A percentile compares a stretch with the other conserved stretches of the same genome.
Evolutionary conservation across 2,888 invertebrate species (phyloP).

Genomic region (Hypena proboscidalis): DNA sequence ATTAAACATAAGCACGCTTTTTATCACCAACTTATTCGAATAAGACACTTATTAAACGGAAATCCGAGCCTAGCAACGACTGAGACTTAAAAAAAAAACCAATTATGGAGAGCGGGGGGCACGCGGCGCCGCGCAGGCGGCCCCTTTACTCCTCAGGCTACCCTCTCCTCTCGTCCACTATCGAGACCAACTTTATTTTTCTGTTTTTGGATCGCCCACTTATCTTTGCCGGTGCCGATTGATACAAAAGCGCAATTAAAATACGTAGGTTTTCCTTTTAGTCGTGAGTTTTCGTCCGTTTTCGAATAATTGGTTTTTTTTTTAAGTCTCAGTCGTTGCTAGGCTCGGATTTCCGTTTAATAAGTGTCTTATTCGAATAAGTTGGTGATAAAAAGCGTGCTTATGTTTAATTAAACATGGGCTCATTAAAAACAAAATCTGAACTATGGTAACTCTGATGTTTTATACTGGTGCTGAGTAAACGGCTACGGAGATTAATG

Average conservation of each 20-base stretch:
- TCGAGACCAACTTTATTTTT: conserved; percentile 61
- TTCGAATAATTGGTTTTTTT: too few relatives aligned
- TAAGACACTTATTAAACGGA: not conserved
- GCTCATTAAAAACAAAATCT: not conserved
- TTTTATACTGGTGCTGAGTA: too few relatives aligned
- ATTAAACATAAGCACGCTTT: too few relatives aligned
- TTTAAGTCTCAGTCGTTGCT: not conserved
- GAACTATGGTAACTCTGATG: too few relatives aligned
- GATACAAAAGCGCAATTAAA: conserved; percentile 57
- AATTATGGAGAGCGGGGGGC: conserved; percentile 38
- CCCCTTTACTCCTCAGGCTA: conserved; percentile 12
- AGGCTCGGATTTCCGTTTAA: not conserved
- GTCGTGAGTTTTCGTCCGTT: not conserved
- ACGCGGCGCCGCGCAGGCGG: conserved; percentile 64
- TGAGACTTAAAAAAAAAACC: not conserved
- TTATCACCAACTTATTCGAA: not conserved
- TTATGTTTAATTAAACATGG: too few relatives aligned
- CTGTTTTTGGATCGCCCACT: conserved; percentile 61
- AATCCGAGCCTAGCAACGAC: not conserved
- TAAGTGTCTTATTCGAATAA: not conserved
- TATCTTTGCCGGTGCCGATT: conserved; percentile 53
- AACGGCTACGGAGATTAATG: too few relatives aligned
- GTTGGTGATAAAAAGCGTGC: not conserved
- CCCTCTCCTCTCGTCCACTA: conserved; percentile 41
- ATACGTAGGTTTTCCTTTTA: conserved; percentile 10